Base-by-base conservation (phyloP, 1,140 invertebrate species). In the Lethrus apterus region DNA sequence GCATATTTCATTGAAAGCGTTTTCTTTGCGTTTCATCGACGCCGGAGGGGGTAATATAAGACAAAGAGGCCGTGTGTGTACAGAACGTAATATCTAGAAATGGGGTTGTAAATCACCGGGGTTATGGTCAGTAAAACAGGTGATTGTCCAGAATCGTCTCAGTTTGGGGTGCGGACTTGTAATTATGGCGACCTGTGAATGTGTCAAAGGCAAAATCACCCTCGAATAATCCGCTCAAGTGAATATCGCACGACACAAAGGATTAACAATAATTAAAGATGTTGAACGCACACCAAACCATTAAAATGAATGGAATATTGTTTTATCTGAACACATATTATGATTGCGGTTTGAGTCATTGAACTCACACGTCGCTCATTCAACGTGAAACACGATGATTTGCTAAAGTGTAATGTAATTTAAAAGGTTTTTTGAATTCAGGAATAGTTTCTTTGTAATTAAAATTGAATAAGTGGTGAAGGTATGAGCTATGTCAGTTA, bases 121-220 rank as follows among this genome's bases (percentile, higher is more conserved):
- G 48, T 50, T 50, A 50, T 44, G 48, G 42, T 32, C 48, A 50
- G 33, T 50, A 50, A 50, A 50, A 44, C 48, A 50, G 42, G 48
- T 50, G 48, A 50, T 50, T 50, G 48, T 35, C 35, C 30, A 23
- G 42, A 50, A 50, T 50, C 40, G 48, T 50, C 30, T 38, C 26
- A 32, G 40, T 35, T 41, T 49, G 40, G 47, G 47, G 38, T 32
- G 35, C 14, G 40, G 43, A 26, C 36, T 33, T 34, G 47, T 42
- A 49, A 49, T 49, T 49, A 49, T 49, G 24, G 47, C 40, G 47
- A 43, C 32, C 47, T 35, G 47, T 33, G 47, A 36, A 49, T 49
- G 40, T 49, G 47, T 49, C 47, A 49, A 43, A 49, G 47, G 40
- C 47, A 43, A 33, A 21, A 20, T 43, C 47, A 32, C 41, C 38